A percentile compares a stretch with the other conserved stretches of the same genome.
Evolutionary conservation across 2,797 vertebrate species (phyloP).

Genomic region (Danio tinwini): DNA sequence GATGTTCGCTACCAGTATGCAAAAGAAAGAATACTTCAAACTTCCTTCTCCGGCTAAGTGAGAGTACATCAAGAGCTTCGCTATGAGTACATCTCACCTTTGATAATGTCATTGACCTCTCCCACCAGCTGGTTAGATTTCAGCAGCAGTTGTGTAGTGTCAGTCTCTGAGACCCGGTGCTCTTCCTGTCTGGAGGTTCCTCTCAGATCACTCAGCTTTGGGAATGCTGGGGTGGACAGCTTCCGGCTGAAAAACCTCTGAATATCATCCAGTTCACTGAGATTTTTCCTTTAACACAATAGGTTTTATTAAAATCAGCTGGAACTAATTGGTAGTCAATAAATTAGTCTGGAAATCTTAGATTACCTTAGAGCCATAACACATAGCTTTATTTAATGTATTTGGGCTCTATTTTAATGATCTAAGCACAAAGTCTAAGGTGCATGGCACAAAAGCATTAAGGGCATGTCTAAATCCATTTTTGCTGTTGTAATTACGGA

Average conservation of each 20-base stretch:
- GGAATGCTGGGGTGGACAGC: slow-evolving; percentile 79
- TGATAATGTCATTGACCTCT: slow-evolving; percentile 84
- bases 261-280: slow-evolving; percentile 93
- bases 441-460: too few relatives aligned
- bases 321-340: neutral
- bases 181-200: slow-evolving; percentile 43
- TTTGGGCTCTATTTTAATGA: too few relatives aligned
- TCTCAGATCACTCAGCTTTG: slow-evolving; percentile 62
- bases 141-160: slow-evolving; percentile 74
- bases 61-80: too few relatives aligned
- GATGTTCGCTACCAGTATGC: too few relatives aligned
- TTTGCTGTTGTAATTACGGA: too few relatives aligned
- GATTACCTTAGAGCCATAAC: neutral
- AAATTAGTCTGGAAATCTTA: too few relatives aligned
- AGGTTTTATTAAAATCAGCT: neutral
- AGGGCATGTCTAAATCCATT: too few relatives aligned
- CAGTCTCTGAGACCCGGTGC: slow-evolving; percentile 49
- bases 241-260: slow-evolving; percentile 91
- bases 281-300: slow-evolving; percentile 83
- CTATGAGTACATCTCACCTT: too few relatives aligned
- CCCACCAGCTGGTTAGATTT: slow-evolving; percentile 84
- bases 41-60: too few relatives aligned
- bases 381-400: too few relatives aligned
- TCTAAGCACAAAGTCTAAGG: too few relatives aligned
- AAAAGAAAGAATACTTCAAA: too few relatives aligned